Evolutionary conservation across 2,113 vertebrate species (phyloP).

Genomic region (Bufo gargarizans): DNA sequence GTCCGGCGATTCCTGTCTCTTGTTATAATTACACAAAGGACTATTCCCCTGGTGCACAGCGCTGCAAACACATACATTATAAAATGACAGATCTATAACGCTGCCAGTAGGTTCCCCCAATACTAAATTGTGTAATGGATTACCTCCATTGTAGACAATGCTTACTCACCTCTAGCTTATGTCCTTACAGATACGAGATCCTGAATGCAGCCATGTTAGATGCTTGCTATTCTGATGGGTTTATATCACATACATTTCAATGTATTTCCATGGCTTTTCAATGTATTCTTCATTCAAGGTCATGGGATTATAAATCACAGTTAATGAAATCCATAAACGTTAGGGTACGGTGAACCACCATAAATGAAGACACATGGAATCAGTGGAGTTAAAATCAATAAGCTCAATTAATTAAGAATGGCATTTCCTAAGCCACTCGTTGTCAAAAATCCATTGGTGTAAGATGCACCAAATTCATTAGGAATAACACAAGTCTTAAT

Average conservation of each 20-base stretch:
- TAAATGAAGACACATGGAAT: too few relatives aligned
- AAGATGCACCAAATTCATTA: too few relatives aligned
- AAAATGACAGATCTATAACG: conserved; percentile 15
- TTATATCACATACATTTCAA: background rate
- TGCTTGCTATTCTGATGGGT: background rate
- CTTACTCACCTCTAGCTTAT: background rate
- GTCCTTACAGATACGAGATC: background rate
- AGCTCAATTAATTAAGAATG: too few relatives aligned
- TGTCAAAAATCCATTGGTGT: too few relatives aligned
- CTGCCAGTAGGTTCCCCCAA: background rate
- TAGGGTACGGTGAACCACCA: too few relatives aligned
- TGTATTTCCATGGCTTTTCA: background rate
- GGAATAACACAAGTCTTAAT: too few relatives aligned
- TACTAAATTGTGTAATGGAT: background rate
- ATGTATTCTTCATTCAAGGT: too few relatives aligned
- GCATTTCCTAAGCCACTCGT: too few relatives aligned
- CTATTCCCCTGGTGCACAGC: conserved; percentile 27
- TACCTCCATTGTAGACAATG: background rate
- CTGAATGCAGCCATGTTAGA: background rate
- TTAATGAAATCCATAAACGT: too few relatives aligned
- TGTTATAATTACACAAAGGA: conserved; percentile 35
- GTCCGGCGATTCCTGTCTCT: conserved; percentile 12
- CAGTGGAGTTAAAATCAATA: too few relatives aligned
- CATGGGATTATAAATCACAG: too few relatives aligned
- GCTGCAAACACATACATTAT: conserved; percentile 37